Evolutionary conservation across 2,113 vertebrate genomes (phyloP), one percentile per base, ranked within the genome.

Genomic region (Eublepharis macularius): DNA sequence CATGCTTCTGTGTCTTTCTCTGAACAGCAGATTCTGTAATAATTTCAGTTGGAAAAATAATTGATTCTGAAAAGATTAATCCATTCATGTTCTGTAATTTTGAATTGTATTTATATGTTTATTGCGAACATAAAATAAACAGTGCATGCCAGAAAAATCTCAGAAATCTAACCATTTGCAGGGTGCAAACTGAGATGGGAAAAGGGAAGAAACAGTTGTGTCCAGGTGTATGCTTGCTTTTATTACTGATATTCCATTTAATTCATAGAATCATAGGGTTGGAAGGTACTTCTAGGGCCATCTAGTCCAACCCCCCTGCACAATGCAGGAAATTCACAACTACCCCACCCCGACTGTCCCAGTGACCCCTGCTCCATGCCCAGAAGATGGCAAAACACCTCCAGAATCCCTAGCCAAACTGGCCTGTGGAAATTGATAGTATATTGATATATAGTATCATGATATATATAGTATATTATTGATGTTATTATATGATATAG

Each of bases 151-250:
- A 95, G 92, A 91, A 89, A 24, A 17, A 90, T 89, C 92, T 93
- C 26, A 95, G 93, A 94, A 95, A 94, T 49, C 95, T 94, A 87
- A 95, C 95, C 95, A 96, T 95, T 93, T 93, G 70, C 84, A 94
- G 90, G 93, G 94, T 94, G 90, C 94, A 95, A 93, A 93, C 94
- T 93, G 83, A 79, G 93, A 94, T 86, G 74, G 89, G 85, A 84
- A 93, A 94, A 91, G 95, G 94, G 16, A 74, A 11, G 74, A 94
- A 95, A 91, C 93, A 94, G 91, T 92, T 93, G 94, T 94, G 90
- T 87, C 87, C 95, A 91, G 90, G 88, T 89, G 86, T 0, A 0
- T 4, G 1, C 84, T 91, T 90, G 29, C 87, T 91, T 84, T 45
- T 91, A 88, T 82, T 91, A 86, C 79, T 66, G 73, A 66, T 86